Evolutionary conservation across 2,888 invertebrate species (phyloP).

Genomic region (Caenorhabditis sulstoni): DNA sequence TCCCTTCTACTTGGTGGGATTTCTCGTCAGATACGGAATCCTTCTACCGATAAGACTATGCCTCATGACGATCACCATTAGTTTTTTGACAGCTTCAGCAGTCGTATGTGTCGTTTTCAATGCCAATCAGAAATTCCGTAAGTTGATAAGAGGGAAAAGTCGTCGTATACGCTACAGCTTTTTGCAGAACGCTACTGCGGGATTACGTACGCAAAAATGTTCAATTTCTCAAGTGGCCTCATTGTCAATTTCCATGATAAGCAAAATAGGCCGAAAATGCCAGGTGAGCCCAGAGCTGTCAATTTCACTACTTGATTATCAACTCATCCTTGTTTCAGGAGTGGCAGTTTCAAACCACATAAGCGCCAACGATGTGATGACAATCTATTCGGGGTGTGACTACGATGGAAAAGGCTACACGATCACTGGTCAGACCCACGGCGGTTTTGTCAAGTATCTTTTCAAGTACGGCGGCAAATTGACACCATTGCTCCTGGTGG

Average conservation of each 20-base stretch:
- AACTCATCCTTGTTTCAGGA: constrained; percentile 51
- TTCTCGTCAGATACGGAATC: constrained; percentile 51
- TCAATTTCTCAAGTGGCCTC: constrained; percentile 71
- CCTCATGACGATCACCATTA: constrained; percentile 64
- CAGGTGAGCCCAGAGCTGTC: constrained; percentile 51
- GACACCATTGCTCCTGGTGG: constrained; percentile 62
- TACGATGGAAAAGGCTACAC: constrained; percentile 68
- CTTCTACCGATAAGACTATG: constrained; percentile 69
- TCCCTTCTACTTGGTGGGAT: constrained; percentile 35
- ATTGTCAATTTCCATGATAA: constrained; percentile 66
- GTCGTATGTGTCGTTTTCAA: constrained; percentile 32
- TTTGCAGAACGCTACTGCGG: constrained; percentile 61
- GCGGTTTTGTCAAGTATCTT: constrained; percentile 65
- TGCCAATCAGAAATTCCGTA: constrained; percentile 37
- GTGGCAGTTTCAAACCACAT: constrained; percentile 75
- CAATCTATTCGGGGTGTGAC: constrained; percentile 70
- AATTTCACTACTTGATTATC: constrained; percentile 20
- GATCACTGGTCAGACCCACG: constrained; percentile 75
- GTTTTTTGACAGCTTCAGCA: constrained; percentile 63
- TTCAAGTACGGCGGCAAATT: constrained; percentile 66
- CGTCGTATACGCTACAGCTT: not conserved
- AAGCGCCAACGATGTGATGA: constrained; percentile 75
- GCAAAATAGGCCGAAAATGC: constrained; percentile 66
- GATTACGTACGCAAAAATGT: constrained; percentile 73
- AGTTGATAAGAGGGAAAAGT: constrained; percentile 9